Percentiles rank a stretch among this genome's conserved stretches.
Evolutionary conservation across 1,140 invertebrate species (phyloP).

Genomic region (Lycorma delicatula): DNA sequence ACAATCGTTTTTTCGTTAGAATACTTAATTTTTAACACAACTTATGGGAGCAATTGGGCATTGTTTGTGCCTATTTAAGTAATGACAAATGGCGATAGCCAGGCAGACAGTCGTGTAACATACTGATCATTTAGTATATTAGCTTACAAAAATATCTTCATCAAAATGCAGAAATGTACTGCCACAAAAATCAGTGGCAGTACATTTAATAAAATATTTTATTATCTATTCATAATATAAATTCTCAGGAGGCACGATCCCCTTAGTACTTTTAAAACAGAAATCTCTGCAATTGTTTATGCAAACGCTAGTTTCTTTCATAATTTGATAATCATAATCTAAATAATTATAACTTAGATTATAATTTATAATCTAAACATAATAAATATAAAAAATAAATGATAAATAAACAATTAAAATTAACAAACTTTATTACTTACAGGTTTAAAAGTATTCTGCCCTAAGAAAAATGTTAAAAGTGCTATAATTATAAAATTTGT

Average conservation of each 20-base stretch:
- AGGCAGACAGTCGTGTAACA: no score
- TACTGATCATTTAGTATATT: no score
- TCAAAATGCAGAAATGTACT: neutral
- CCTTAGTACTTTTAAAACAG: neutral
- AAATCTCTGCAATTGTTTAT: neutral
- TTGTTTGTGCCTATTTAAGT: no score
- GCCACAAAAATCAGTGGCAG: neutral
- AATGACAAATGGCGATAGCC: no score
- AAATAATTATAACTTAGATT: neutral
- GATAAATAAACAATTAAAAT: no score
- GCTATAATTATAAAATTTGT: conserved; percentile 85
- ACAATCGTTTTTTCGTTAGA: no score
- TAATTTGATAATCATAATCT: neutral
- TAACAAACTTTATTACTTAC: conserved; percentile 36
- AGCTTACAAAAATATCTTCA: no score
- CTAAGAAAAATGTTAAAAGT: conserved; percentile 74
- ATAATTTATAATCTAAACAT: no score
- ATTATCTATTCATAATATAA: no score
- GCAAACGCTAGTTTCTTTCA: neutral
- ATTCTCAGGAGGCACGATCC: neutral
- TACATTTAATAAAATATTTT: neutral
- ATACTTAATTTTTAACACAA: no score
- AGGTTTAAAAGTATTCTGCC: conserved; percentile 43
- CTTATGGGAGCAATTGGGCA: no score
- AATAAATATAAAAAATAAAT: neutral